A percentile compares a stretch with the other conserved stretches of the same genome.
phyloP scores from a whole-genome alignment of 2,797 vertebrate species.

The Valencia hispanica region DNA sequence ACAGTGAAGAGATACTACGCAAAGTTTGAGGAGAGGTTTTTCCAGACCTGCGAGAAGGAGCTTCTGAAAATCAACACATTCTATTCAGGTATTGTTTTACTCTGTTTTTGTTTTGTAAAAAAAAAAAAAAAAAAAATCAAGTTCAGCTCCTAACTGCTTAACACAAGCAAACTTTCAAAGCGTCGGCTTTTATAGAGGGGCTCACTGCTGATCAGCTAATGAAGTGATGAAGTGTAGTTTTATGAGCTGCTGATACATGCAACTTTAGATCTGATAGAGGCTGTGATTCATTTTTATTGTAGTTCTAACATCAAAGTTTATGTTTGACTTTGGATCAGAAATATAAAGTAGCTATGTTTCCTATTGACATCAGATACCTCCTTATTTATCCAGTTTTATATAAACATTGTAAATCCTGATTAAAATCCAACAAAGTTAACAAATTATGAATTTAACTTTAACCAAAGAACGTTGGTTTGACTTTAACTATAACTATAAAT shows the following conservation, averaged over 20 bases:
- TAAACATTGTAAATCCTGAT: not conserved
- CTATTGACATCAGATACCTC: not conserved
- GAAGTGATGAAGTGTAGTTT: not conserved
- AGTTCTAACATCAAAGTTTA: not conserved
- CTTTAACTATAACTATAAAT: too few species aligned
- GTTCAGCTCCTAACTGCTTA: not conserved
- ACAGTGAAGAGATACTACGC: conserved; percentile 97
- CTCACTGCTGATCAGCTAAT: not conserved
- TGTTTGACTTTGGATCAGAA: not conserved
- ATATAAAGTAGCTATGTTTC: not conserved
- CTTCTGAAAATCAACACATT: conserved; percentile 99
- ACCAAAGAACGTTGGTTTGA: too few species aligned
- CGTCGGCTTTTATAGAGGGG: not conserved
- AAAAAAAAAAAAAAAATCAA: not conserved
- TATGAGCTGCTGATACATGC: not conserved
- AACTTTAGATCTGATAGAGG: not conserved
- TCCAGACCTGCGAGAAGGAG: conserved; percentile 98
- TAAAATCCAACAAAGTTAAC: too few species aligned
- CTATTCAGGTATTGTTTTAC: conserved; percentile 89
- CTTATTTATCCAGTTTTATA: not conserved
- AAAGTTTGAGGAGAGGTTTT: conserved; percentile 98
- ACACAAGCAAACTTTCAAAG: not conserved
- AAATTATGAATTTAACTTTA: not conserved
- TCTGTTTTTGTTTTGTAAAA: not conserved
- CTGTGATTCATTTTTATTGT: not conserved